These are phyloP conservation scores for Enteromius treurensis DNA, from an alignment of 2,797 vertebrate species.

Conservation along the genomic window DNA sequence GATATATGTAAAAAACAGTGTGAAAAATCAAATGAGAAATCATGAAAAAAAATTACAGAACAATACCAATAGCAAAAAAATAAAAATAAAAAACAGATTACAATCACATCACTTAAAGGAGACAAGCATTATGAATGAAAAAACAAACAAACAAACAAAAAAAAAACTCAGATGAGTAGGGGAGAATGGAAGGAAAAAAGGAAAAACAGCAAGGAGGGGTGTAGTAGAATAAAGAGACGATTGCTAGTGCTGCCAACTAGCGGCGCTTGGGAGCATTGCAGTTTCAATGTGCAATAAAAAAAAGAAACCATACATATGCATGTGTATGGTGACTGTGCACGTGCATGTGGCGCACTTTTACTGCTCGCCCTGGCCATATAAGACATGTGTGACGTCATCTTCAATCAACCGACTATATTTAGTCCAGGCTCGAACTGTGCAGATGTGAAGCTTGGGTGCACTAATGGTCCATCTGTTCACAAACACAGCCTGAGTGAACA, in stretches of 20 bases:
- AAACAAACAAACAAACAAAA: background rate
- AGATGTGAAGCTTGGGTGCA: conserved; percentile 39
- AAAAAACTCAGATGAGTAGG: background rate
- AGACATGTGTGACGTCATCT: background rate
- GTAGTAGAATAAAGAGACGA: background rate
- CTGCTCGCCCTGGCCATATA: background rate
- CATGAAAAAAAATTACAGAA: background rate
- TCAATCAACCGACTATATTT: conserved; percentile 41
- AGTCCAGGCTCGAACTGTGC: conserved; percentile 15
- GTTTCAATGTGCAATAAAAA: background rate
- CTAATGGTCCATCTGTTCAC: conserved; percentile 51
- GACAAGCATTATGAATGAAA: background rate
- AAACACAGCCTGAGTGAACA: conserved; percentile 6
- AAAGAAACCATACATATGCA: background rate
- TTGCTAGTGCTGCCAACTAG: conserved; percentile 48
- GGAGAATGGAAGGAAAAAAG: conserved; percentile 1
- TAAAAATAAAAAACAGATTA: background rate
- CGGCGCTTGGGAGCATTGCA: conserved; percentile 14
- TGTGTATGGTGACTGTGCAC: background rate
- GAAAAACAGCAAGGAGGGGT: background rate
- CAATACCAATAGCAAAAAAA: background rate
- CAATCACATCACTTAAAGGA: background rate
- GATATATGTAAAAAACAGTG: background rate
- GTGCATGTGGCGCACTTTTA: background rate
- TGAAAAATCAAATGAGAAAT: background rate